Evolutionary conservation across 2,113 vertebrate genomes (phyloP).

Genomic region (Hydrochoerus hydrochaeris): DNA sequence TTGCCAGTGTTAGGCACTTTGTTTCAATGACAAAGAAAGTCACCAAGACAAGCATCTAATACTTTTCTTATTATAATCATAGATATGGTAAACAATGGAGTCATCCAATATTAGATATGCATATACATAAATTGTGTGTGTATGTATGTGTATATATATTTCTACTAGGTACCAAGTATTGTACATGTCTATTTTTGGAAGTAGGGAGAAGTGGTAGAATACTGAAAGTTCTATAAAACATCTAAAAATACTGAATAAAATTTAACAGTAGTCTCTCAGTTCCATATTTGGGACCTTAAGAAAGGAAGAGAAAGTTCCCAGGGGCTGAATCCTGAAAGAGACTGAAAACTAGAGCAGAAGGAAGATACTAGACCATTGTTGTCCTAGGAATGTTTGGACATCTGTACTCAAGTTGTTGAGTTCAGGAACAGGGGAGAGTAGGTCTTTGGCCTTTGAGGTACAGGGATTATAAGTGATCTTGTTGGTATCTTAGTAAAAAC

Average conservation of each 20-base stretch:
- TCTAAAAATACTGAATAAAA: neutral
- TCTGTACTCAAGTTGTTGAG: neutral
- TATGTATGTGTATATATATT: neutral
- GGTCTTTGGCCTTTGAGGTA: neutral
- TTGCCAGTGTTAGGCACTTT: neutral
- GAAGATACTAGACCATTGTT: neutral
- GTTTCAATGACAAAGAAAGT: neutral
- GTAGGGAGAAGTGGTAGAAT: neutral
- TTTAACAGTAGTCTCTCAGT: neutral
- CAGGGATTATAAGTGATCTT: neutral
- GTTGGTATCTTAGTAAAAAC: neutral
- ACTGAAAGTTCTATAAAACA: neutral
- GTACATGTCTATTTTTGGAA: neutral
- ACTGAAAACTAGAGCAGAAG: conserved; percentile 17
- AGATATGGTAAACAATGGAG: neutral
- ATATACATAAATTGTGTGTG: neutral
- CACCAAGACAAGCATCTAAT: neutral
- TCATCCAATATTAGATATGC: neutral
- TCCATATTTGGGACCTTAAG: conserved; percentile 7
- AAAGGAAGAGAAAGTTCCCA: neutral
- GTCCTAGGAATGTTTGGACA: neutral
- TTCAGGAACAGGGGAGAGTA: neutral
- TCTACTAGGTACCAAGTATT: neutral
- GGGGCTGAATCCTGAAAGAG: neutral
- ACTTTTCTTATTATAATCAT: neutral